Evolutionary conservation across 2,888 invertebrate species (phyloP).

Genomic region (Sisyra terminalis): DNA sequence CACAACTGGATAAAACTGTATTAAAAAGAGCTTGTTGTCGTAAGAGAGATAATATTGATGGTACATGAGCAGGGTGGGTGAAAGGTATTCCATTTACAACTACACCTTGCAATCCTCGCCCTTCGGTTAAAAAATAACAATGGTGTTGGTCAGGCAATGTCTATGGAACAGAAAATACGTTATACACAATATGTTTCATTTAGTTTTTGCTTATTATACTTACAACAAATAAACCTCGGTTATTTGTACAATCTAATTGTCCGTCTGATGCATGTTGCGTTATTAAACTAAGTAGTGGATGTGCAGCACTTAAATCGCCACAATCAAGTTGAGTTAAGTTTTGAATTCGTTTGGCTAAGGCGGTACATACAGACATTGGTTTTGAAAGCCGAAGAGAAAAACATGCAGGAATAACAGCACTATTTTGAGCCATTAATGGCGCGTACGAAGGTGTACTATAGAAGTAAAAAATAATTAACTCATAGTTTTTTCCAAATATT

Average conservation of each 20-base stretch:
- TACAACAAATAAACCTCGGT: slow-evolving; percentile 72
- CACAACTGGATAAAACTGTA: slow-evolving; percentile 73
- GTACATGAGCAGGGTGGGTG: slow-evolving; percentile 84
- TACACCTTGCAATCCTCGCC: slow-evolving; percentile 56
- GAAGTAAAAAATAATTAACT: slow-evolving; percentile 15
- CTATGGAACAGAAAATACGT: slow-evolving; percentile 30
- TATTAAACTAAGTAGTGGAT: slow-evolving; percentile 60
- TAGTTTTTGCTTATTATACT: too few relatives aligned
- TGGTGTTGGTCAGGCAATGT: slow-evolving; percentile 85
- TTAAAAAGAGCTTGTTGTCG: slow-evolving; percentile 88
- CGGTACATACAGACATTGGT: slow-evolving; percentile 71
- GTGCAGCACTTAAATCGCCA: slow-evolving; percentile 33
- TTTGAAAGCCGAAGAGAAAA: slow-evolving; percentile 68
- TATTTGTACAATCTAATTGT: slow-evolving; percentile 52
- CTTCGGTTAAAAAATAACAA: slow-evolving; percentile 84
- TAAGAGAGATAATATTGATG: slow-evolving; percentile 67
- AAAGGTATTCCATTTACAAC: slow-evolving; percentile 72
- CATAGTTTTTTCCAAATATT: neutral
- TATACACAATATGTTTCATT: too few relatives aligned
- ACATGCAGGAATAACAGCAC: slow-evolving; percentile 77
- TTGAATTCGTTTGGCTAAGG: slow-evolving; percentile 49
- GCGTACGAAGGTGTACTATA: slow-evolving; percentile 63
- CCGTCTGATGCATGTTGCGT: slow-evolving; percentile 63
- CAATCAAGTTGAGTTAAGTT: slow-evolving; percentile 40
- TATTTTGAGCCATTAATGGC: slow-evolving; percentile 65